These are phyloP conservation scores for Falco rusticolus DNA, from an alignment of 2,797 vertebrate genomes.

Conservation along the genomic window DNA sequence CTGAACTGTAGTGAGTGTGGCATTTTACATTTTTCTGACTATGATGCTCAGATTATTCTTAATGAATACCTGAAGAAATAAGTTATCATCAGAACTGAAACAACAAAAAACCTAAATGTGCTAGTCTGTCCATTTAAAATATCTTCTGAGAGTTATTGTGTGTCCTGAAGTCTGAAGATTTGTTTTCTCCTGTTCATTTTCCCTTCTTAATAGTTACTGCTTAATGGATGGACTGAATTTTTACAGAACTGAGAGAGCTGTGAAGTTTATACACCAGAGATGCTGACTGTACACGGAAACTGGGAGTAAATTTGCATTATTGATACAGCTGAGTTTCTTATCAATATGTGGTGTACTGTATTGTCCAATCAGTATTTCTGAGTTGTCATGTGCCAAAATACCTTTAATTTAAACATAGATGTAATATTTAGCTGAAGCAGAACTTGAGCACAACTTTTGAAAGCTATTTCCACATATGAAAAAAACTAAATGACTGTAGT, in stretches of 20 bases:
- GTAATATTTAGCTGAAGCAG: slow-evolving; percentile 43
- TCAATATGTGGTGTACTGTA: background rate
- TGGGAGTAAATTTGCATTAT: slow-evolving; percentile 59
- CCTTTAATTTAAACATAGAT: slow-evolving; percentile 54
- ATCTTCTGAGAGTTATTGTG: background rate
- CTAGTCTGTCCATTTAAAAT: background rate
- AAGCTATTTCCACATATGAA: slow-evolving; percentile 53
- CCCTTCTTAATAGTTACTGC: background rate
- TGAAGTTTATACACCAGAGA: slow-evolving; percentile 17
- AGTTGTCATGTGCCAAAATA: slow-evolving; percentile 55
- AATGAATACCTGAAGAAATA: background rate
- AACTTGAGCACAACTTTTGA: slow-evolving; percentile 56
- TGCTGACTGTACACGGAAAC: background rate
- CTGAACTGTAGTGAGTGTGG: background rate
- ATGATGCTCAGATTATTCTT: background rate
- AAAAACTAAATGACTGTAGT: slow-evolving; percentile 14
- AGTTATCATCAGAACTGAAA: background rate
- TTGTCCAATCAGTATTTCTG: slow-evolving; percentile 46
- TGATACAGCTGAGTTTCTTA: slow-evolving; percentile 28
- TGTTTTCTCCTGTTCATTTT: background rate
- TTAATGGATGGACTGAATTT: background rate
- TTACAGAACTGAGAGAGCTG: background rate
- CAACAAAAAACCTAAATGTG: background rate
- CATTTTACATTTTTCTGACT: background rate
- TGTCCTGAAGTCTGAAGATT: background rate